Percentiles rank a stretch among this genome's conserved stretches.
Conservation (phyloP, 1,140 invertebrate species). For the Cheumatopsyche charites region DNA sequence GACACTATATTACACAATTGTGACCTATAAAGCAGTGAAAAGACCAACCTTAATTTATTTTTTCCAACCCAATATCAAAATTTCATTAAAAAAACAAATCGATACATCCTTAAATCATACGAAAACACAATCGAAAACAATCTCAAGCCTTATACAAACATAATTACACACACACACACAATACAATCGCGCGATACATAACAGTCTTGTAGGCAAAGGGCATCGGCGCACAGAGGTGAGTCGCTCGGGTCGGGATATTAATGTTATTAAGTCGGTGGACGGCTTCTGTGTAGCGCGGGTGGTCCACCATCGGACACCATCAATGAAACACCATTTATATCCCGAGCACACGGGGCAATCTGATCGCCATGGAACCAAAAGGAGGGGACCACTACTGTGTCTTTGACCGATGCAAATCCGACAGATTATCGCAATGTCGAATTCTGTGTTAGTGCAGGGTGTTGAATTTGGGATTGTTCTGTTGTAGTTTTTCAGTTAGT, state of each 20-base stretch:
- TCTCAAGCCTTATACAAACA: no score
- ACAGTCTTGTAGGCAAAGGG: background rate
- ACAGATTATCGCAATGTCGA: background rate
- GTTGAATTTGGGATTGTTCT: no score
- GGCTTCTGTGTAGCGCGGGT: conserved; percentile 39
- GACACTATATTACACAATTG: no score
- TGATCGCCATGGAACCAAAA: conserved; percentile 5
- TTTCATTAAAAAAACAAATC: no score
- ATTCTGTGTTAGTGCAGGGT: no score
- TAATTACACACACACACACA: conserved; percentile 9
- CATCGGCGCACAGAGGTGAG: conserved; percentile 22
- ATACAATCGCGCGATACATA: background rate
- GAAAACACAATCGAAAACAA: no score
- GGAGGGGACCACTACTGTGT: background rate
- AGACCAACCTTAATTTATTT: no score
- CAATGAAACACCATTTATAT: conserved; percentile 43
- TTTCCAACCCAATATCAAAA: no score
- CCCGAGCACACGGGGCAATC: conserved; percentile 7
- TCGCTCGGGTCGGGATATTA: conserved; percentile 31
- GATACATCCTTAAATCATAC: no score
- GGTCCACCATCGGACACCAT: conserved; percentile 44
- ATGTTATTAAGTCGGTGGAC: conserved; percentile 37
- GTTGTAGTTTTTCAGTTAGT: no score
- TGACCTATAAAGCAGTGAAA: no score
- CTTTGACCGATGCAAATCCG: conserved; percentile 4